These are phyloP conservation scores for Eupithecia pulchellata DNA, from an alignment of 2,888 invertebrate genomes.

Conservation along the genomic window DNA sequence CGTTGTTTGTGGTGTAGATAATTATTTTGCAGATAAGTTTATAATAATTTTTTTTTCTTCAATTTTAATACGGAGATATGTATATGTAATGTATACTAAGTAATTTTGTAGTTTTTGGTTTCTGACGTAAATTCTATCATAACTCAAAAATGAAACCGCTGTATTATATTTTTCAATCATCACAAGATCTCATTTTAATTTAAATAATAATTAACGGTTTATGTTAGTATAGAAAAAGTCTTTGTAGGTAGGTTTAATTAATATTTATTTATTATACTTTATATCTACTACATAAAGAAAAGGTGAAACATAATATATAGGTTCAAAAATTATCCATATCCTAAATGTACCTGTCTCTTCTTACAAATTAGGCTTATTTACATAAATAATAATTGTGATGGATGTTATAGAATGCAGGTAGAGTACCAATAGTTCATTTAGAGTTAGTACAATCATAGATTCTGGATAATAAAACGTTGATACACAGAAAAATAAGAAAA, in stretches of 20 bases:
- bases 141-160: no score
- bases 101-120: no score
- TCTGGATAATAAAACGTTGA: neutral
- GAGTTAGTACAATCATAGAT: neutral
- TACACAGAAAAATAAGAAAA: neutral
- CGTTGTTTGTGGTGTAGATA: no score
- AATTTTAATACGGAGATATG: no score
- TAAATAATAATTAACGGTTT: no score
- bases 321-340: neutral
- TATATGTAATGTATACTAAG: no score
- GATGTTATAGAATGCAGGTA: neutral
- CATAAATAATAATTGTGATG: neutral
- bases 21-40: no score
- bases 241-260: constrained; percentile 1
- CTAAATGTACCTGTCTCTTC: neutral
- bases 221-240: neutral
- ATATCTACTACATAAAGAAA: neutral
- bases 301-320: neutral
- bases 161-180: no score
- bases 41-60: no score
- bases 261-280: constrained; percentile 2
- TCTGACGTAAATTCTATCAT: no score
- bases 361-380: neutral
- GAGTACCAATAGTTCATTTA: neutral
- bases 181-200: no score